These are phyloP conservation scores for Channa striata DNA, from an alignment of 2,797 vertebrate genomes.

Conservation along the genomic window DNA sequence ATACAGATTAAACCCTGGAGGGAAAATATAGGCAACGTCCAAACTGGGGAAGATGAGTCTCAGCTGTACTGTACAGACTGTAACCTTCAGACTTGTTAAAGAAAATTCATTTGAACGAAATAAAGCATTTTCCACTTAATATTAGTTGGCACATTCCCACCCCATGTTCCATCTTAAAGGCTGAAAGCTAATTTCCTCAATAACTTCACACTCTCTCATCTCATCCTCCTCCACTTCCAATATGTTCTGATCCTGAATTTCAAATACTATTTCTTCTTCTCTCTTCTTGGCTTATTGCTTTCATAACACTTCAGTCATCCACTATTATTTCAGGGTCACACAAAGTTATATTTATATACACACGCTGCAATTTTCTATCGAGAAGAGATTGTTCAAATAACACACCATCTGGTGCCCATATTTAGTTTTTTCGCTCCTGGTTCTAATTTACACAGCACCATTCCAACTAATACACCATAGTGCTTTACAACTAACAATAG, in stretches of 20 bases:
- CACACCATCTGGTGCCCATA: conserved; percentile 31
- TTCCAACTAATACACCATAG: not conserved
- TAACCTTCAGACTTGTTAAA: conserved; percentile 17
- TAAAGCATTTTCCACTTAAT: conserved; percentile 10
- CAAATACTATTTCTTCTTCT: not conserved
- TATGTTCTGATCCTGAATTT: conserved; percentile 12
- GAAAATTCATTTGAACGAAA: conserved; percentile 32
- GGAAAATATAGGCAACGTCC: not conserved
- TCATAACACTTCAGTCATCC: conserved; percentile 3
- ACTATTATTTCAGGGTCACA: conserved; percentile 14
- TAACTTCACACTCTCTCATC: conserved; percentile 17
- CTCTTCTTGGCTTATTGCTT: conserved; percentile 5
- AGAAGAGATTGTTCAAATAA: conserved; percentile 15
- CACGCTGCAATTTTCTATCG: not conserved
- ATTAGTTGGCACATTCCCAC: conserved; percentile 8
- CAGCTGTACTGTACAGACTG: not conserved
- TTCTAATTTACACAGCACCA: too few species aligned
- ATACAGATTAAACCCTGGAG: conserved; percentile 20
- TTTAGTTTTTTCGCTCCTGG: conserved; percentile 5
- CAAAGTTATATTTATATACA: conserved; percentile 19
- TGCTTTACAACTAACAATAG: not conserved
- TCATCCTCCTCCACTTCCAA: conserved; percentile 24
- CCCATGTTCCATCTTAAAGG: not conserved
- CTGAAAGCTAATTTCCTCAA: conserved; percentile 36
- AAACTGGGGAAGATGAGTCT: conserved; percentile 3